Percentiles rank a stretch among this genome's conserved stretches.
phyloP scores from a whole-genome alignment of 2,888 invertebrate species.

The Nomada lathburiana region DNA sequence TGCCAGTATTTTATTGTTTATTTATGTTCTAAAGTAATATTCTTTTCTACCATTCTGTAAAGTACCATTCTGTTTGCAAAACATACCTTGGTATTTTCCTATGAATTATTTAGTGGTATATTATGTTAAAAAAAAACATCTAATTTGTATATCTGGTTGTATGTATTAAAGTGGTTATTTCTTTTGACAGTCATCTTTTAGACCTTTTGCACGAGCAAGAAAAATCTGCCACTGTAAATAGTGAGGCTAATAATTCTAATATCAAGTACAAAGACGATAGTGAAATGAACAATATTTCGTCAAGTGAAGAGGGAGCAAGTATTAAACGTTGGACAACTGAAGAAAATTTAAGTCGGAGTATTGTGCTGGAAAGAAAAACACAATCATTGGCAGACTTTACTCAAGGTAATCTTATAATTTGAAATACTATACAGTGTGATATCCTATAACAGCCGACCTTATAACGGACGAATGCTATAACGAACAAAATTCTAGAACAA shows the following conservation, averaged over 20 bases:
- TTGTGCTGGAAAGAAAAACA: constrained; percentile 79
- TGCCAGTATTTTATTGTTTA: constrained; percentile 35
- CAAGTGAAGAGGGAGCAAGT: constrained; percentile 63
- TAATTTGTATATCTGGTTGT: not conserved
- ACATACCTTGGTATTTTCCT: not conserved
- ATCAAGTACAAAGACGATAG: constrained; percentile 72
- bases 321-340: constrained; percentile 83
- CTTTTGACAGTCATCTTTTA: constrained; percentile 86
- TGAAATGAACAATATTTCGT: constrained; percentile 64
- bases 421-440: too few relatives aligned
- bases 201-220: constrained; percentile 92
- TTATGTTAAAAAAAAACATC: not conserved
- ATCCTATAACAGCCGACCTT: too few relatives aligned
- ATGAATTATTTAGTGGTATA: not conserved
- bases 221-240: constrained; percentile 76
- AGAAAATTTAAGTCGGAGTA: constrained; percentile 81
- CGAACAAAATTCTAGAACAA: too few relatives aligned
- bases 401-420: constrained; percentile 71
- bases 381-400: constrained; percentile 82
- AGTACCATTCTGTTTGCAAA: not conserved
- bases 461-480: too few relatives aligned
- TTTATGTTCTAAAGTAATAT: not conserved
- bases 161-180: constrained; percentile 37
- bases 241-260: constrained; percentile 60
- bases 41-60: not conserved